Evolutionary conservation across 2,888 invertebrate species (phyloP).

Genomic region (Metallyticus violacea): DNA sequence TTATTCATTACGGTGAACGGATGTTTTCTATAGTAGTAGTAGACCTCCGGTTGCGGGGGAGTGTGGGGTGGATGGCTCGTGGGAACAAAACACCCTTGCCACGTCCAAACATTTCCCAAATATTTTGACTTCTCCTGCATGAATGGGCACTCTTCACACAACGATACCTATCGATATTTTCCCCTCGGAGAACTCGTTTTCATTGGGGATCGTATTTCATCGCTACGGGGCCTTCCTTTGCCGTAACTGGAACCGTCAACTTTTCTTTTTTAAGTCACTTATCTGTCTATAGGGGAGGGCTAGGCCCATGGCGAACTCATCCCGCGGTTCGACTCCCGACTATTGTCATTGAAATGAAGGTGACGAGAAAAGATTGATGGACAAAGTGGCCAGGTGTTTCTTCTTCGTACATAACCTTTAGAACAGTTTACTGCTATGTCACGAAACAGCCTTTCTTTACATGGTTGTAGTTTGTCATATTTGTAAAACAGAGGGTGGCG

Average conservation of each 20-base stretch:
- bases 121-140: constrained; percentile 6
- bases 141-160: neutral
- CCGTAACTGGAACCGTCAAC: neutral
- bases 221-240: neutral
- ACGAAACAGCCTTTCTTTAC: neutral
- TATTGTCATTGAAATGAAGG: neutral
- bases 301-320: too few relatives aligned
- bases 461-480: neutral
- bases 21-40: neutral
- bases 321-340: neutral
- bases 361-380: neutral
- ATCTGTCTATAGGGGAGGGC: neutral
- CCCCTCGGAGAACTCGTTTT: neutral
- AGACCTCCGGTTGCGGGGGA: neutral
- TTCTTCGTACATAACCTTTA: neutral
- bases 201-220: neutral
- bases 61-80: neutral
- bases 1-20: too few relatives aligned
- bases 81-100: neutral
- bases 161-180: neutral
- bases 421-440: neutral
- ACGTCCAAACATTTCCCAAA: constrained; percentile 5
- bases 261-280: neutral
- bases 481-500: neutral
- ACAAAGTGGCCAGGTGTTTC: neutral